Conservation (phyloP, 2,113 vertebrate genomes). For the Zootoca vivipara region DNA sequence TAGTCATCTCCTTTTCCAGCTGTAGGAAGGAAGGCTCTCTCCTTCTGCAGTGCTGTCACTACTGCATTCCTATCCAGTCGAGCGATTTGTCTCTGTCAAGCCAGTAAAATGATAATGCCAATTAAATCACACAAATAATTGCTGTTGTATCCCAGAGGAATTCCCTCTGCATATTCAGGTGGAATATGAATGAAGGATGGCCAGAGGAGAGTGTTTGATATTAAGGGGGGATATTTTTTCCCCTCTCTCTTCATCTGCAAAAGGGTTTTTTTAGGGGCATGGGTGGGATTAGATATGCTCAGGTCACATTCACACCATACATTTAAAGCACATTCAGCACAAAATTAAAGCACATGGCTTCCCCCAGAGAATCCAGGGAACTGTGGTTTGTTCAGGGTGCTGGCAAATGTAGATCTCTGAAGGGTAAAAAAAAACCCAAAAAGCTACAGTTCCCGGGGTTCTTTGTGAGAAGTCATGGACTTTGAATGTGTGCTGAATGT, state of each 20-base stretch:
- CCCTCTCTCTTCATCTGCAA: not conserved
- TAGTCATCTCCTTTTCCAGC: slow-evolving; percentile 65
- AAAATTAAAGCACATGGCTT: too few relatives aligned
- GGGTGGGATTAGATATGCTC: not conserved
- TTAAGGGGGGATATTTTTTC: not conserved
- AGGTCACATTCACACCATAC: not conserved
- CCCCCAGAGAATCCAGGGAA: too few relatives aligned
- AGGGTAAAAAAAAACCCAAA: too few relatives aligned
- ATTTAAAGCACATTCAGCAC: too few relatives aligned
- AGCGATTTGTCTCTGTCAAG: slow-evolving; percentile 93
- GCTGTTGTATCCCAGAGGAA: slow-evolving; percentile 81
- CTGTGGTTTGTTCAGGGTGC: too few relatives aligned
- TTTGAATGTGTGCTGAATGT: too few relatives aligned
- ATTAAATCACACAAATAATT: slow-evolving; percentile 94
- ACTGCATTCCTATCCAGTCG: slow-evolving; percentile 66
- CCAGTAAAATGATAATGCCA: slow-evolving; percentile 93
- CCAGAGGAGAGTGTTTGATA: slow-evolving; percentile 33
- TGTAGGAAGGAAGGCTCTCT: slow-evolving; percentile 54
- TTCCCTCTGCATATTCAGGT: slow-evolving; percentile 78
- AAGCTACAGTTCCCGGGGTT: too few relatives aligned
- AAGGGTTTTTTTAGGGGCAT: not conserved
- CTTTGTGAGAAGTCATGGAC: too few relatives aligned
- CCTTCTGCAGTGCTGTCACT: slow-evolving; percentile 66
- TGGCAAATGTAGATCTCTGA: too few relatives aligned
- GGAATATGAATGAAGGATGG: slow-evolving; percentile 80